These are phyloP conservation scores for Monarcha castaneiventris DNA, from an alignment of 2,113 vertebrate genomes.

Conservation along the genomic window DNA sequence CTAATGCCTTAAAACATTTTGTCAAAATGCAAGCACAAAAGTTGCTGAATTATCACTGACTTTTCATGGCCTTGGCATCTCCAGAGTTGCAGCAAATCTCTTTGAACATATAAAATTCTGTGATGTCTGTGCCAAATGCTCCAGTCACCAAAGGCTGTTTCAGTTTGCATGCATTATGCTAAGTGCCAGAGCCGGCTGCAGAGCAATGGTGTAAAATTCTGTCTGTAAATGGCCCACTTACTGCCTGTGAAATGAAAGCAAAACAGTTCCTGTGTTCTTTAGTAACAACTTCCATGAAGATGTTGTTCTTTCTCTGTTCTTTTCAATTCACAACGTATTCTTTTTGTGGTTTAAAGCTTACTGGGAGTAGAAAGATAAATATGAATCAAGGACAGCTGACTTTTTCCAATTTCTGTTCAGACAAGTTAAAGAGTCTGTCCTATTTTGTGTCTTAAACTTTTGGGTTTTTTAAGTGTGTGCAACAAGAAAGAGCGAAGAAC, in stretches of 20 bases:
- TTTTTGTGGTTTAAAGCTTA: neutral
- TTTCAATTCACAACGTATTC: neutral
- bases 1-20: neutral
- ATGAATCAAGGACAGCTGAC: neutral
- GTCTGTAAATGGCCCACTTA: neutral
- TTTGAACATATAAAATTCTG: neutral
- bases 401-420: neutral
- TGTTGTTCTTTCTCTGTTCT: neutral
- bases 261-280: neutral
- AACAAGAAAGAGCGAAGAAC: neutral
- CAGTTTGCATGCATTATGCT: neutral
- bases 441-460: neutral
- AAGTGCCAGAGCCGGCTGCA: neutral
- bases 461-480: neutral
- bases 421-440: neutral
- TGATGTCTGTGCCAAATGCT: neutral
- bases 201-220: neutral
- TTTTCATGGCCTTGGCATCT: neutral
- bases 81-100: neutral
- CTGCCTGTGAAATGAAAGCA: neutral
- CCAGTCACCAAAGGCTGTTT: neutral
- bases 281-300: neutral
- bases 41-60: neutral
- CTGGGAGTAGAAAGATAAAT: neutral
- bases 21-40: neutral